phyloP scores from a whole-genome alignment of 2,888 invertebrate species.

The Neoascia interrupta region DNA sequence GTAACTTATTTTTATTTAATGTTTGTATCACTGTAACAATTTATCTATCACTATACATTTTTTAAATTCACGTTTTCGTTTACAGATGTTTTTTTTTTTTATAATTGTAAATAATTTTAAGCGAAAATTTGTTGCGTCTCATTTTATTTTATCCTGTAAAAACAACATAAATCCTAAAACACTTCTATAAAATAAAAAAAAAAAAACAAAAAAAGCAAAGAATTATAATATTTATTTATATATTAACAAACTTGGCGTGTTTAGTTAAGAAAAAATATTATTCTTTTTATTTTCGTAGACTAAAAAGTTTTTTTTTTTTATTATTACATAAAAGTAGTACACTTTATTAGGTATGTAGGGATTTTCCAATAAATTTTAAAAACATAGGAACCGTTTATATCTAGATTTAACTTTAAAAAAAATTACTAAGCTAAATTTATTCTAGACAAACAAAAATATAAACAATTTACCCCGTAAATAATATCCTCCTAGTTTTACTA shows the following conservation, averaged over 20 bases:
- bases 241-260: slow-evolving; percentile 8
- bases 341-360: slow-evolving; percentile 36
- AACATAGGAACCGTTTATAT: slow-evolving; percentile 44
- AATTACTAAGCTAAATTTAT: slow-evolving; percentile 35
- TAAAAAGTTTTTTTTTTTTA: slow-evolving; percentile 20
- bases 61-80: slow-evolving; percentile 31
- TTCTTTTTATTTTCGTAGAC: slow-evolving; percentile 31
- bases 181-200: slow-evolving; percentile 13
- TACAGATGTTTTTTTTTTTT: slow-evolving; percentile 8
- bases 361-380: slow-evolving; percentile 41
- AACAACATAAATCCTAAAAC: not conserved
- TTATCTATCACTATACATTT: slow-evolving; percentile 7
- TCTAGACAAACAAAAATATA: slow-evolving; percentile 38
- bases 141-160: not conserved
- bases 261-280: slow-evolving; percentile 24
- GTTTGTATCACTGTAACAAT: slow-evolving; percentile 21
- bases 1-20: slow-evolving; percentile 63
- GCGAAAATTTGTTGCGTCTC: slow-evolving; percentile 29
- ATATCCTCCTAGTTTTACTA: slow-evolving; percentile 7
- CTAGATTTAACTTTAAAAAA: slow-evolving; percentile 34
- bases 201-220: slow-evolving; percentile 6
- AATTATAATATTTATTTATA: slow-evolving; percentile 58
- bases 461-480: slow-evolving; percentile 5
- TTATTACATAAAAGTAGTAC: slow-evolving; percentile 28
- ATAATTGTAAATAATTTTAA: slow-evolving; percentile 56